Conservation (phyloP, 2,113 vertebrate genomes). For the Pantherophis guttatus region DNA sequence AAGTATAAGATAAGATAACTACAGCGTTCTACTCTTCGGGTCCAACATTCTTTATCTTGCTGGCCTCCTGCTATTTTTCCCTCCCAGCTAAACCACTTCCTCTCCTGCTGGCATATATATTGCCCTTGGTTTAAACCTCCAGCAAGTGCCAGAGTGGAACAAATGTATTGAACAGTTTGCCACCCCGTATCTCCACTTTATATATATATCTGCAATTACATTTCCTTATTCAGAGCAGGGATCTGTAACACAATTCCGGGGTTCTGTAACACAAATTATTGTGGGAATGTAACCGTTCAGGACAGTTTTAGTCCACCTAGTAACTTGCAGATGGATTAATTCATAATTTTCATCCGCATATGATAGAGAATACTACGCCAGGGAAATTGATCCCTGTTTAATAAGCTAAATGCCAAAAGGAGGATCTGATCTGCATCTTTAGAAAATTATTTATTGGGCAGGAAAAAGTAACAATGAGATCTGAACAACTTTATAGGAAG, state of each 20-base stretch:
- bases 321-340: background rate
- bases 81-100: constrained; percentile 55
- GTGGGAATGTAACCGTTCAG: background rate
- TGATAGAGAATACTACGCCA: background rate
- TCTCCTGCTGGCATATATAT: constrained; percentile 44
- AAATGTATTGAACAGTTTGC: constrained; percentile 5
- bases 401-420: background rate
- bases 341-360: background rate
- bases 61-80: constrained; percentile 55
- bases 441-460: background rate
- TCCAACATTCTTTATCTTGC: constrained; percentile 56
- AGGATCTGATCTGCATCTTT: background rate
- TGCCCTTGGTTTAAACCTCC: constrained; percentile 18
- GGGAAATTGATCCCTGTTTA: background rate
- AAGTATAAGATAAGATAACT: constrained; percentile 56
- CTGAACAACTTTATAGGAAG: background rate
- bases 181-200: background rate
- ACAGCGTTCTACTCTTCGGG: constrained; percentile 39
- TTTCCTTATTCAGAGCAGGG: background rate
- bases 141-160: constrained; percentile 35
- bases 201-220: background rate
- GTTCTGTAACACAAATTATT: background rate
- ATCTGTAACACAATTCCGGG: background rate
- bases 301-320: background rate
- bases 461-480: background rate